phyloP scores from a whole-genome alignment of 2,113 vertebrate genomes.

The Seriola quinqueradiata region DNA sequence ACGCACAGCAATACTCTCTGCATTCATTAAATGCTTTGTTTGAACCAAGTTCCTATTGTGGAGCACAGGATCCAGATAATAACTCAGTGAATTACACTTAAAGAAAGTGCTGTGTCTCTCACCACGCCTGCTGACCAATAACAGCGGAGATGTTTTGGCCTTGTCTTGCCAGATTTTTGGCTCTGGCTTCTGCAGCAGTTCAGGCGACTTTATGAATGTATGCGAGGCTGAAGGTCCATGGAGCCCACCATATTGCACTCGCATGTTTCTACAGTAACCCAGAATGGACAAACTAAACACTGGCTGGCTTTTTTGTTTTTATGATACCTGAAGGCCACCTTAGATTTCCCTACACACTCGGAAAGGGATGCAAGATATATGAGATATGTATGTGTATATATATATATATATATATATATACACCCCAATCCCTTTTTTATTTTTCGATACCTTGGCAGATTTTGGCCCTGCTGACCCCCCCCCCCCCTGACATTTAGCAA shows the following conservation, averaged over 20 bases:
- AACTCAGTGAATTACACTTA: neutral
- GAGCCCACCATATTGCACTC: too few species aligned
- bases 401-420: too few species aligned
- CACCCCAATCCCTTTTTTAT: too few species aligned
- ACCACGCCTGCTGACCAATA: neutral
- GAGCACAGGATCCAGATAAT: neutral
- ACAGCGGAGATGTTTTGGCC: slow-evolving; percentile 3
- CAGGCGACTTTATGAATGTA: too few species aligned
- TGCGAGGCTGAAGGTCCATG: too few species aligned
- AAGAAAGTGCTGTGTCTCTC: neutral
- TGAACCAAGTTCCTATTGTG: neutral
- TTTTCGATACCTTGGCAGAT: neutral
- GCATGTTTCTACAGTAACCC: too few species aligned
- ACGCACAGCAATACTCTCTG: neutral
- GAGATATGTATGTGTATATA: too few species aligned
- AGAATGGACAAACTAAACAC: too few species aligned
- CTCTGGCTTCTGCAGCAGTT: neutral
- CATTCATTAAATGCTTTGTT: neutral
- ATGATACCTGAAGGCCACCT: too few species aligned
- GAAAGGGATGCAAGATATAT: too few species aligned
- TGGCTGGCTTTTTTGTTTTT: too few species aligned
- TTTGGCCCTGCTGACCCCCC: neutral
- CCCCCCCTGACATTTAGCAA: slow-evolving; percentile 22
- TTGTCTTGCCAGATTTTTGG: neutral
- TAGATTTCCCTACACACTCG: too few species aligned